Evolutionary conservation across 92 coral and sea anemone species (phyloP), one percentile per base, ranked within the genome.

Genomic region (Desmophyllum pertusum): DNA sequence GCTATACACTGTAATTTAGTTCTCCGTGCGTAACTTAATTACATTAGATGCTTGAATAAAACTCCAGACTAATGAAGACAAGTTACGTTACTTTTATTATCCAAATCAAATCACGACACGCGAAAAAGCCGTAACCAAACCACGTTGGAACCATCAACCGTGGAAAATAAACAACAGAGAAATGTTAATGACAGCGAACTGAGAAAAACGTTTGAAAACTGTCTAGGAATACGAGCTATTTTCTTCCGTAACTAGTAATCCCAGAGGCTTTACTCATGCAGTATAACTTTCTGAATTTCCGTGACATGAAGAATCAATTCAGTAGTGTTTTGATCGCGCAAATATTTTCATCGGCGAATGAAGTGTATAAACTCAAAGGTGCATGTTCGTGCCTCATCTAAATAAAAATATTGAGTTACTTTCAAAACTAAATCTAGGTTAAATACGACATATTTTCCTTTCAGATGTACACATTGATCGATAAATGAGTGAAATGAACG

Each of bases 41-140:
- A n/a, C n/a, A n/a, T n/a, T n/a, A n/a, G n/a, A n/a, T n/a, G n/a
- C n/a, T n/a, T n/a, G n/a, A n/a, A n/a, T n/a, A n/a, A n/a, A n/a
- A n/a, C n/a, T n/a, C n/a, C n/a, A n/a, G n/a, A n/a, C n/a, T n/a
- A 15, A 8, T 15, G 52, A 46, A 46, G 52, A 46, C 38, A 18
- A 64, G 0, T 13, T 64, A 64, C 70, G 38, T 64, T 33, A 33
- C 38, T 25, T 64, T 11, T 17, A 64, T 13, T 3, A 33, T 14
- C 42, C 71, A 66, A n/a, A 66, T 66, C 71, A 66, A 4, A 66
- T 66, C 0, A 33, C 42, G 42, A 66, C 71, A 66, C 42, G 70
- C 70, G 18, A 27, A 1, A 19, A 33, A 66, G 33, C 23, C 31
- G 11, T 1, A 1, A 30, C 5, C 4, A 31, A 8, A 66, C 7